Evolutionary conservation across 2,888 invertebrate species (phyloP), one percentile per base, ranked within the genome.

Genomic region (Microctonus hyperodae): DNA sequence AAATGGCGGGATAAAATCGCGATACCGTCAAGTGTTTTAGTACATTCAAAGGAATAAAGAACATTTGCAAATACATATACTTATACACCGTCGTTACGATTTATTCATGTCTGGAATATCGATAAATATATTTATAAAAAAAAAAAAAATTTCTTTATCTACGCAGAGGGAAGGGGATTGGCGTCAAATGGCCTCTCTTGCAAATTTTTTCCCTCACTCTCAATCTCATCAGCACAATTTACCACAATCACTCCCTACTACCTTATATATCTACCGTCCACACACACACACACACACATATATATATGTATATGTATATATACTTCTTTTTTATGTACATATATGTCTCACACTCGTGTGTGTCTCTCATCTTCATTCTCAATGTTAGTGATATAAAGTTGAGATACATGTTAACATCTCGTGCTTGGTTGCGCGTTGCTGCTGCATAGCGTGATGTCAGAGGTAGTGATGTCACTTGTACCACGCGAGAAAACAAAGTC

Each of bases 371-470:
- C n/a, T n/a, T n/a, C n/a, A n/a, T n/a, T n/a, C n/a, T 23, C n/a
- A 23, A n/a, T 16, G 40, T 44, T 20, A 62, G 13, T 37, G 37
- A 37, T 37, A 37, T 37, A 37, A n/a, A 37, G n/a, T 37, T 4
- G 37, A 62, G 51, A 63, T 62, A 69, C 69, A 70, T 65, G 64
- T 65, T 70, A 64, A 44, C 25, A 23, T 61, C 65, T 67, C 69
- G 67, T 69, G 68, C 55, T 67, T 62, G 33, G 40, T 20, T 33
- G 33, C 28, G 33, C 37, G n/a, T 37, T 37, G 53, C 16, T 23
- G 51, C 20, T 48, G 0, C n/a, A n/a, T 51, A 62, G 23, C 33
- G 37, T 66, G 61, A 66, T 66, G 66, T 66, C 66, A 66, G 57
- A 40, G 16, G 25, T 23, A 53, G 53, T 65, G 59, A 65, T 65